Base-by-base conservation (phyloP, 1,140 invertebrate genomes). In the Vollenhovia emeryi region DNA sequence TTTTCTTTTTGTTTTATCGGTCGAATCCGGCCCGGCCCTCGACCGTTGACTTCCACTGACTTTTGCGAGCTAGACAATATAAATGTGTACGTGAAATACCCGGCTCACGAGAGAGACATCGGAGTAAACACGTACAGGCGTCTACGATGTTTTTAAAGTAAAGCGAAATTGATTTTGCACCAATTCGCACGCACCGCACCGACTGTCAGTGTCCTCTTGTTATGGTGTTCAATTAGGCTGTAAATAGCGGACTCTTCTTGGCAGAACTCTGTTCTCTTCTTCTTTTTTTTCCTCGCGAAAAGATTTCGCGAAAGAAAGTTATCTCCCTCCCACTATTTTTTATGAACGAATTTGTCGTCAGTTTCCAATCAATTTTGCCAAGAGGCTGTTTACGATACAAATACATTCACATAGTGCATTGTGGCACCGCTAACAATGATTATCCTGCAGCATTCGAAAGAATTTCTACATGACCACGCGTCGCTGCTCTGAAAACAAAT, bases 161-260 rank as follows among this genome's bases (percentile, higher is more conserved):
- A 87, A 86, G 66, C 80, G 87, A 90, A 91, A 85, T 86, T 90
- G 92, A 94, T 94, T 94, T 94, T 94, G 93, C 93, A 94, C 94
- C 93, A 91, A 93, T 82, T 87, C 91, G 89, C 93, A 93, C 91
- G 90, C 85, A 90, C 83, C 86, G 87, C 86, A 88, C 86, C 90
- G 85, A 88, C 89, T 89, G 78, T 89, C 86, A 89, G 84, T 92
- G 90, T 92, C 86, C 86, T 84, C 85, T 89, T 92, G 87, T 91
- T 86, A 90, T 92, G 87, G 87, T 92, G 86, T 90, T 91, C 84
- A 85, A 91, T 88, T 87, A 85, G 87, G 89, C 87, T 90, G 89
- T 90, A 90, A 88, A 90, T 90, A 90, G 89, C 85, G 89, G 66
- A 89, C 48, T 68, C 64, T 52, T 75, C 57, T 66, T 82, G 87